Evolutionary conservation across 2,113 vertebrate species (phyloP).

Genomic region (Camelus dromedarius): DNA sequence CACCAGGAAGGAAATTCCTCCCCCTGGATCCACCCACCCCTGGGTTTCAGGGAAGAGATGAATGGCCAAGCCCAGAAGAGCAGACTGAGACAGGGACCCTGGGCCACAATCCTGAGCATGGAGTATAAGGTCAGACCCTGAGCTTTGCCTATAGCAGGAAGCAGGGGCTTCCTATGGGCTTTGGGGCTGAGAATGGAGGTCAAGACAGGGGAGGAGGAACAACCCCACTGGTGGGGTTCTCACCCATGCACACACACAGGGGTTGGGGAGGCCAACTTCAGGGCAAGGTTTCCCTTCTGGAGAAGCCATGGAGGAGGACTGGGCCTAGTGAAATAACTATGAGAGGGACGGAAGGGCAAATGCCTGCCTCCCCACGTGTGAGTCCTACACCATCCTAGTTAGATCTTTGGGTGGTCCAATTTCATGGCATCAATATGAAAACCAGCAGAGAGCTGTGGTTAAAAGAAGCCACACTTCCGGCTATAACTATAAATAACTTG

Average conservation of each 20-base stretch:
- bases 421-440: background rate
- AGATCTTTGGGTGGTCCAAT: background rate
- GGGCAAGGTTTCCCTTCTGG: background rate
- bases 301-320: background rate
- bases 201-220: background rate
- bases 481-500: constrained; percentile 23
- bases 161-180: background rate
- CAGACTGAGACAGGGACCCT: background rate
- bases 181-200: background rate
- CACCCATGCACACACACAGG: background rate
- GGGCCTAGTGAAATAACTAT: background rate
- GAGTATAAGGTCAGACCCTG: background rate
- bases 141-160: background rate
- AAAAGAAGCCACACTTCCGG: background rate
- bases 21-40: background rate
- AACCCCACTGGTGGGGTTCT: background rate
- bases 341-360: background rate
- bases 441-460: background rate
- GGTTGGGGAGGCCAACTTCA: background rate
- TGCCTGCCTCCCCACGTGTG: background rate
- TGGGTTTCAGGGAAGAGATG: background rate
- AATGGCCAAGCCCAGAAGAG: background rate
- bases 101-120: background rate
- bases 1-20: background rate
- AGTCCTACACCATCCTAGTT: background rate